Base-by-base conservation (phyloP, 1,140 invertebrate genomes). In the Chelonus insularis region DNA sequence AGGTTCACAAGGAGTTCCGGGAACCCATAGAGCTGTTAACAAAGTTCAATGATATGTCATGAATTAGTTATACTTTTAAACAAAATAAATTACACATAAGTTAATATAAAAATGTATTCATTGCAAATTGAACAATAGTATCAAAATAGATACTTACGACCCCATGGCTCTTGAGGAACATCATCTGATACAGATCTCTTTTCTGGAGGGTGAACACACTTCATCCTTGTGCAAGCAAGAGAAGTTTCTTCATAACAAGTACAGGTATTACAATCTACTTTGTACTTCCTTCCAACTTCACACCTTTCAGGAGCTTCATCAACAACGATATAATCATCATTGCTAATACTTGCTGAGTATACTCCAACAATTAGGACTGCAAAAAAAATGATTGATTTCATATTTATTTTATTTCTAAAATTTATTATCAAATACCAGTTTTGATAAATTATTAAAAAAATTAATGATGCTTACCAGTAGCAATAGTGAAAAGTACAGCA, bases 181-280 rank as follows among this genome's bases (percentile, higher is more conserved):
- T n/a, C n/a, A n/a, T n/a, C 32, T 34, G n/a, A 16, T 29, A 25
- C 21, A 41, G 18, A 34, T 9, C 18, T 21, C 12, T 45, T 34
- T 8, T 29, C 18, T 29, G 12, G 14, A 36, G 11, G 12, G 18
- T 54, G 32, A 39, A 41, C 9, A 2, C 47, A 32, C n/a, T 16
- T 52, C 18, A 20, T 43, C 43, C 29, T 29, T 11, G 55, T 68
- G 45, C 66, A 63, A 7, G 21, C 45, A 8, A 25, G 7, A n/a
- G n/a, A 11, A 7, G 51, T 55, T 14, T 25, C 34, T 4, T 16
- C 18, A 0, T 4, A 39, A 21, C 64, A 66, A 4, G 12, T 1
- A 50, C 64, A 59, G 3, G 25, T 52, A 37, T 67, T 67, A 51
- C 65, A 67, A n/a, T 67, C 65, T 6, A 57, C 14, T 32, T 36